Evolutionary conservation across 1,140 invertebrate genomes (phyloP).

Genomic region (Theocolax elegans): DNA sequence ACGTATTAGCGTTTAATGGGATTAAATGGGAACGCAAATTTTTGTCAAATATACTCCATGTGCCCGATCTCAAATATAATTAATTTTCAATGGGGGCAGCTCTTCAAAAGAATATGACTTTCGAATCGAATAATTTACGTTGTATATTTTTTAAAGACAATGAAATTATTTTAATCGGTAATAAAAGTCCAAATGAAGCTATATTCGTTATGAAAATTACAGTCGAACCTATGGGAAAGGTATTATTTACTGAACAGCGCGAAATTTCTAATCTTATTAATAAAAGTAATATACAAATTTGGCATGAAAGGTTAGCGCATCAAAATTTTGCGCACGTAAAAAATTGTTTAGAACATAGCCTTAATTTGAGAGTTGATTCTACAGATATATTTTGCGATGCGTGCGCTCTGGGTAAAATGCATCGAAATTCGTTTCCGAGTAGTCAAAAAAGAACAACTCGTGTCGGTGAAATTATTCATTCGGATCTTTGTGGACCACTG

Average conservation of each 20-base stretch:
- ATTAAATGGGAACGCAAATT: conserved; percentile 40
- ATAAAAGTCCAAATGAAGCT: neutral
- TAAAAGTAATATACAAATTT: conserved; percentile 40
- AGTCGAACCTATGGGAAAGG: neutral
- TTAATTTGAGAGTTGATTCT: too few relatives aligned
- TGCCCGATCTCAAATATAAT: conserved; percentile 59
- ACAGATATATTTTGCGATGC: conserved; percentile 59
- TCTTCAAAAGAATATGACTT: conserved; percentile 44
- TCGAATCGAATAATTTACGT: conserved; percentile 48
- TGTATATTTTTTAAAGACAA: conserved; percentile 2
- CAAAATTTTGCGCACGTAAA: conserved; percentile 59
- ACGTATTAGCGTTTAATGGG: conserved; percentile 43
- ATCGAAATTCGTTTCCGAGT: conserved; percentile 23
- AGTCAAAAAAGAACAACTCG: conserved; percentile 7
- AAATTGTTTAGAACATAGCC: too few relatives aligned
- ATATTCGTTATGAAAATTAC: conserved; percentile 7
- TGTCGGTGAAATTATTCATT: conserved; percentile 44
- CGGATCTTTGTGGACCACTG: conserved; percentile 45
- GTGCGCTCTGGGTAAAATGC: conserved; percentile 46
- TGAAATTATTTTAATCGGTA: neutral
- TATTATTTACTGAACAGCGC: neutral
- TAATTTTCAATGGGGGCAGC: conserved; percentile 56
- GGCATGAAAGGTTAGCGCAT: conserved; percentile 60
- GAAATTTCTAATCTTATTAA: neutral
- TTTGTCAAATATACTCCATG: conserved; percentile 56